Percentiles rank a stretch among this genome's conserved stretches.
phyloP scores from a whole-genome alignment of 2,888 invertebrate genomes.

The Rapana venosa region DNA sequence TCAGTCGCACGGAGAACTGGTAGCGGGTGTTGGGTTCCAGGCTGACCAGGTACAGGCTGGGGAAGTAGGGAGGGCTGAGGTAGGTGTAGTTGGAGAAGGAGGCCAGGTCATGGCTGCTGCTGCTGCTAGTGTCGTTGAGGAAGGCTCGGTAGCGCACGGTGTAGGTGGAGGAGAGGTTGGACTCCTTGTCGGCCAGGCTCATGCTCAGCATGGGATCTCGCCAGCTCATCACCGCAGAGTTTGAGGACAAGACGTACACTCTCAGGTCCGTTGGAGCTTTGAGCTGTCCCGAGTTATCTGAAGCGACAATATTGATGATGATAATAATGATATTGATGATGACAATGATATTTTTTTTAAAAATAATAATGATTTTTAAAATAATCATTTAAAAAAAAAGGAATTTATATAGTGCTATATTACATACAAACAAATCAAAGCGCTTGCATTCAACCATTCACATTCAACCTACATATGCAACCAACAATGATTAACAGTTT shows the following conservation, averaged over 20 bases:
- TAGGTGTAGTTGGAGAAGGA: constrained; percentile 30
- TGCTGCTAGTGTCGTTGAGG: constrained; percentile 1
- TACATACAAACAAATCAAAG: too few relatives aligned
- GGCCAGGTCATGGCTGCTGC: not conserved
- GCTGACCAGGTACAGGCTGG: constrained; percentile 43
- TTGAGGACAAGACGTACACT: constrained; percentile 44
- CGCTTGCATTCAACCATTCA: too few relatives aligned
- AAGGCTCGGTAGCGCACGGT: constrained; percentile 41
- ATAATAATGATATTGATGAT: too few relatives aligned
- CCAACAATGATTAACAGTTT: too few relatives aligned
- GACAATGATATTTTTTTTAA: too few relatives aligned
- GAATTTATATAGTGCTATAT: too few relatives aligned
- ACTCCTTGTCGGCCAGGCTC: not conserved
- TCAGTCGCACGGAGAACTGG: constrained; percentile 47
- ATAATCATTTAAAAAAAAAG: too few relatives aligned
- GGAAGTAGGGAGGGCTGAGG: constrained; percentile 41
- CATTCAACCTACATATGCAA: too few relatives aligned
- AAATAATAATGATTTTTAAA: too few relatives aligned
- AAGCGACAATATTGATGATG: not conserved
- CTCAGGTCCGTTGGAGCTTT: constrained; percentile 35
- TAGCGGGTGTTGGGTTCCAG: constrained; percentile 46
- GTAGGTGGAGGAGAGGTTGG: constrained; percentile 32
- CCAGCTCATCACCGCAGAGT: constrained; percentile 47
- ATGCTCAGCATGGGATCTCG: constrained; percentile 32
- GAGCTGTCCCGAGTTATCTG: not conserved